Evolutionary conservation across 2,113 vertebrate species (phyloP).

Genomic region (Progne subis): DNA sequence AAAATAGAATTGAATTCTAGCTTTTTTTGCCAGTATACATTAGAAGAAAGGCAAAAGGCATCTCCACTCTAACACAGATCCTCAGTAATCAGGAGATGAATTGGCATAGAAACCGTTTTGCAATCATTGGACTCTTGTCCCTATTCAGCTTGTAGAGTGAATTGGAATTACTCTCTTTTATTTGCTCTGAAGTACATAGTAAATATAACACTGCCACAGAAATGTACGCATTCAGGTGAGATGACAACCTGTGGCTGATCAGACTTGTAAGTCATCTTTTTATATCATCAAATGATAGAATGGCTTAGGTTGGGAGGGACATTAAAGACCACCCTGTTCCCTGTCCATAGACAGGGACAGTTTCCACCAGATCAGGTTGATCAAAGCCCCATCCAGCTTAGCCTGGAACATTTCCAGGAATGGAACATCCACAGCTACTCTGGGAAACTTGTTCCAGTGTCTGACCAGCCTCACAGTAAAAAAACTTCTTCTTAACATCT

Average conservation of each 20-base stretch:
- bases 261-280: neutral
- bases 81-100: neutral
- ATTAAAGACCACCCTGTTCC: neutral
- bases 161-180: neutral
- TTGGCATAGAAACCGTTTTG: neutral
- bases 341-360: neutral
- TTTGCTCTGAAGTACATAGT: neutral
- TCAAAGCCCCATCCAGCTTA: neutral
- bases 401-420: neutral
- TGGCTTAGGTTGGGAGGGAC: neutral
- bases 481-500: neutral
- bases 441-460: neutral
- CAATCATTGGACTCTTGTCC: neutral
- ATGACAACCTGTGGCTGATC: neutral
- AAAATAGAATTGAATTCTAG: conserved; percentile 6
- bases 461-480: neutral
- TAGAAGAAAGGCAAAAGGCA: neutral
- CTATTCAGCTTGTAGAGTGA: neutral
- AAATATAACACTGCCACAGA: neutral
- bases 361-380: neutral
- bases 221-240: neutral
- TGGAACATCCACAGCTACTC: neutral
- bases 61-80: neutral
- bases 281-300: neutral
- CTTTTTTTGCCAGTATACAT: neutral